Evolutionary conservation across 2,113 vertebrate species (phyloP).

Genomic region (Anser cygnoides): DNA sequence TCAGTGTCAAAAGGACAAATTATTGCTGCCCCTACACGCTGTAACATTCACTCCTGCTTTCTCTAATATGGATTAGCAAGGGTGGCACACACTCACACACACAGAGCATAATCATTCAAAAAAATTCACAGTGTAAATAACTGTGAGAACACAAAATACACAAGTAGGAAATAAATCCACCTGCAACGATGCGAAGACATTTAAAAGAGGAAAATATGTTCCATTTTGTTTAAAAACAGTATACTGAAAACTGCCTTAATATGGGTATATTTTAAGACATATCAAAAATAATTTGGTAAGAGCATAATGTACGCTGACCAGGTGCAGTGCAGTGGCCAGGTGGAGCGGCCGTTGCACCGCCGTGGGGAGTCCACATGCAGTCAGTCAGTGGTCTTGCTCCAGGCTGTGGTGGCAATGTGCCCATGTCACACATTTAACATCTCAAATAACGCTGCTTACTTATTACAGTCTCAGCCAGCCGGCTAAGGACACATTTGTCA

Average conservation of each 20-base stretch:
- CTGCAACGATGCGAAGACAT: not conserved
- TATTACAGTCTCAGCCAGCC: not conserved
- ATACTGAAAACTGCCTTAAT: not conserved
- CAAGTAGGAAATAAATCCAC: not conserved
- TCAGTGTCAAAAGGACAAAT: not conserved
- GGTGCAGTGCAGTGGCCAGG: not conserved
- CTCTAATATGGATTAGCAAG: not conserved
- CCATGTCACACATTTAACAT: not conserved
- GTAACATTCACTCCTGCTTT: not conserved
- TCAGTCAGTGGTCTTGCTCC: not conserved
- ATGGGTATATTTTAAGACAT: not conserved
- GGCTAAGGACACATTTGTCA: slow-evolving; percentile 21
- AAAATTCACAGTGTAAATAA: not conserved
- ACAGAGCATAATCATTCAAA: not conserved
- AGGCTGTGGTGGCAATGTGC: not conserved
- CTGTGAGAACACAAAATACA: not conserved
- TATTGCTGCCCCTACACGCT: not conserved
- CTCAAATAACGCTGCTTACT: not conserved
- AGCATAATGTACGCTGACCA: not conserved
- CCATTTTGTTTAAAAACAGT: not conserved
- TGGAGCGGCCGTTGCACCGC: not conserved
- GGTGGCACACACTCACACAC: not conserved
- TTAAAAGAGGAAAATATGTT: not conserved
- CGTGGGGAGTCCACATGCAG: not conserved
- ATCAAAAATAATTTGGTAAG: not conserved